Conservation (phyloP, 1,140 invertebrate species). For the Mercenaria mercenaria region DNA sequence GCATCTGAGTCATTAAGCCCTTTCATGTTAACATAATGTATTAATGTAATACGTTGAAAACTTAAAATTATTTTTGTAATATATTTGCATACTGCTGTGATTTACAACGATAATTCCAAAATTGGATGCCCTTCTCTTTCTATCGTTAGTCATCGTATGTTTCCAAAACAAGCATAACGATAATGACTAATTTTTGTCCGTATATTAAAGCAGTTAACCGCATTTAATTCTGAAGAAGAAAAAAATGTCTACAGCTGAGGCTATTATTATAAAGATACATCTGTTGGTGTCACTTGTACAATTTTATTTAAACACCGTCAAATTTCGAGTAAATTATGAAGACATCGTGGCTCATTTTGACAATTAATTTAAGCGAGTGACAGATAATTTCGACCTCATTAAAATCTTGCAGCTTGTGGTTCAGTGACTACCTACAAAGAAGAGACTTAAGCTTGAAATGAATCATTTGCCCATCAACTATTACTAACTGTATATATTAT, state of each 20-base stretch:
- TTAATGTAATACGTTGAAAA: no score
- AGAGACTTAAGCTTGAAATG: neutral
- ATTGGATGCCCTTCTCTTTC: no score
- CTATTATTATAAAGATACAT: neutral
- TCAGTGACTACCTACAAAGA: slow-evolving; percentile 43
- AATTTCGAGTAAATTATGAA: slow-evolving; percentile 36
- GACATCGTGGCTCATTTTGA: slow-evolving; percentile 16
- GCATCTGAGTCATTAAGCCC: no score
- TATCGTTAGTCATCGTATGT: neutral
- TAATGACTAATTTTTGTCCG: neutral
- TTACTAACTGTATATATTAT: neutral
- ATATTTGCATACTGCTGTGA: no score
- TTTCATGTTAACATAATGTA: no score
- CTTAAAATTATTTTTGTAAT: no score
- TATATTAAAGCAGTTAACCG: neutral
- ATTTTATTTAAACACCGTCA: neutral
- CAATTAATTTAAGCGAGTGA: slow-evolving; percentile 33
- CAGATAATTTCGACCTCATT: slow-evolving; percentile 46
- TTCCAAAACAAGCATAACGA: neutral
- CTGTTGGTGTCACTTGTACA: neutral
- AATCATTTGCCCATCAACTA: neutral
- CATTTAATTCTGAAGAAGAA: neutral
- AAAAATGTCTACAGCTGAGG: neutral
- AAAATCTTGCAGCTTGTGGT: slow-evolving; percentile 19
- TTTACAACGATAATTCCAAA: no score